A percentile compares a stretch with the other conserved stretches of the same genome.
Evolutionary conservation across 1,140 invertebrate genomes (phyloP).

Genomic region (Drosophila orena): DNA sequence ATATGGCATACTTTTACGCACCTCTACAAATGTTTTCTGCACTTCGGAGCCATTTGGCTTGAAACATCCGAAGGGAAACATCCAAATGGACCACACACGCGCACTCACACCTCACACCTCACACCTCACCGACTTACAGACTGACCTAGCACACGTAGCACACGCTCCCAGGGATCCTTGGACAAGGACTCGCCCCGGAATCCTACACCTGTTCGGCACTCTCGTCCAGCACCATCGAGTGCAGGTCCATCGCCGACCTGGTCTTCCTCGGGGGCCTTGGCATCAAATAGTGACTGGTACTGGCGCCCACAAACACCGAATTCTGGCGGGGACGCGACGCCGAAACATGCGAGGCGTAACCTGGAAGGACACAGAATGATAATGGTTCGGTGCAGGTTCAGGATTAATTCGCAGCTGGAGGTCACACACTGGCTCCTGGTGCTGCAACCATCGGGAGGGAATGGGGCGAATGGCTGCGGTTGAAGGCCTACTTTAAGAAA

Average conservation of each 20-base stretch:
- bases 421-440: not conserved
- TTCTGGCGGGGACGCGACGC: conserved; percentile 88
- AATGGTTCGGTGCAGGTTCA: conserved; percentile 3
- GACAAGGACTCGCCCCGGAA: not conserved
- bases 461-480: not conserved
- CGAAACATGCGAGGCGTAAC: conserved; percentile 68
- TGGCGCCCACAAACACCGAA: conserved; percentile 93
- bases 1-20: not conserved
- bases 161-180: not conserved
- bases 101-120: conserved; percentile 4
- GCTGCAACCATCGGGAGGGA: not conserved
- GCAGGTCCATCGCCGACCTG: conserved; percentile 93
- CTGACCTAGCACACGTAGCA: conserved; percentile 13
- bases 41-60: not conserved
- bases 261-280: conserved; percentile 89
- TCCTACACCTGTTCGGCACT: conserved; percentile 76
- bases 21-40: not conserved
- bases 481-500: too few species aligned
- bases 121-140: conserved; percentile 6
- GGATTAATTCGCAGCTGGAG: not conserved
- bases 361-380: conserved; percentile 40
- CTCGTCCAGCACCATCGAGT: conserved; percentile 89
- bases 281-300: conserved; percentile 86
- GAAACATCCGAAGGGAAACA: not conserved
- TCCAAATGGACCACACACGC: not conserved